Conservation (phyloP, 2,888 invertebrate species). For the Cosmia pyralina region DNA sequence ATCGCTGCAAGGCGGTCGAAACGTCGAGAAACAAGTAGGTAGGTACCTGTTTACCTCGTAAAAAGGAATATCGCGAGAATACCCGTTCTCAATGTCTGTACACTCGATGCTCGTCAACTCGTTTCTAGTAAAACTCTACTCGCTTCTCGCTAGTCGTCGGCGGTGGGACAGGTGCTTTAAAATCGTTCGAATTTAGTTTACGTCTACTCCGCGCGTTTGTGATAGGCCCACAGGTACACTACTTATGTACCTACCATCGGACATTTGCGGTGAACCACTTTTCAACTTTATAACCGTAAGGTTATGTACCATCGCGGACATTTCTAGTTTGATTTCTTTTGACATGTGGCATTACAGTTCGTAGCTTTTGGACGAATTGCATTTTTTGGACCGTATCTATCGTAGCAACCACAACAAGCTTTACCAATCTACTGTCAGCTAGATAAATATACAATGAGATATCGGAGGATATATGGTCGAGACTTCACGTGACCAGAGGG, state of each 20-base stretch:
- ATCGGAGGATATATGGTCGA: too few relatives aligned
- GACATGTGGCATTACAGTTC: not conserved
- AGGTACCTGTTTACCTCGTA: too few relatives aligned
- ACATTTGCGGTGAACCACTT: too few relatives aligned
- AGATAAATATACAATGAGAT: not conserved
- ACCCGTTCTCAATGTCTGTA: too few relatives aligned
- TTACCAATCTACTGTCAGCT: not conserved
- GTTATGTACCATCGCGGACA: too few relatives aligned
- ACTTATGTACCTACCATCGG: too few relatives aligned
- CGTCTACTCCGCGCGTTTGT: not conserved
- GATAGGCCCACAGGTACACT: not conserved
- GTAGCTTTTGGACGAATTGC: not conserved
- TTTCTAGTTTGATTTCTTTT: not conserved
- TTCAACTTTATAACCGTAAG: too few relatives aligned
- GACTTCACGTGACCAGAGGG: too few relatives aligned
- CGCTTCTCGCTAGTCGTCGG: not conserved
- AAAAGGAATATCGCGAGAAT: too few relatives aligned
- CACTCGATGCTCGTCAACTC: too few relatives aligned
- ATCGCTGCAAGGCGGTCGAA: too few relatives aligned
- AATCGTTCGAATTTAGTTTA: not conserved
- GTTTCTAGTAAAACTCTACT: not conserved
- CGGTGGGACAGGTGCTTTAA: not conserved
- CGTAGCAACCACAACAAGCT: not conserved
- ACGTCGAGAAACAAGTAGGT: too few relatives aligned
- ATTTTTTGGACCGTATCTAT: not conserved